Percentiles rank a stretch among this genome's conserved stretches.
Conservation (phyloP, 2,888 invertebrate species). For the Cheilosia scutellata region DNA sequence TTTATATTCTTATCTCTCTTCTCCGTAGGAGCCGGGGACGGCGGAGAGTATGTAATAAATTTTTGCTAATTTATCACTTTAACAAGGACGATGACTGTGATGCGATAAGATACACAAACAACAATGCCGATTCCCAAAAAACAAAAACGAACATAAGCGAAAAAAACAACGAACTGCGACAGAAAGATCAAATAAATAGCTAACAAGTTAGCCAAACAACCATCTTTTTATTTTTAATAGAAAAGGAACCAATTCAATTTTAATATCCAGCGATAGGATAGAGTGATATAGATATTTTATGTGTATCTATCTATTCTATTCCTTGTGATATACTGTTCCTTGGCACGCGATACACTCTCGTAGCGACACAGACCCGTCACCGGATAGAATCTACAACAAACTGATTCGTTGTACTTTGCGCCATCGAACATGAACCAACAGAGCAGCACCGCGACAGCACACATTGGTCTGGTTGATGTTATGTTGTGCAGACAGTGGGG, state of each 20-base stretch:
- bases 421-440: slow-evolving; percentile 70
- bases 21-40: background rate
- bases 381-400: slow-evolving; percentile 71
- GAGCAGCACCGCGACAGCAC: slow-evolving; percentile 2
- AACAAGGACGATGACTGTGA: slow-evolving; percentile 60
- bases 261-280: slow-evolving; percentile 45
- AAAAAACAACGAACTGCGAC: slow-evolving; percentile 2
- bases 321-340: slow-evolving; percentile 67
- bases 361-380: slow-evolving; percentile 71
- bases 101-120: slow-evolving; percentile 56
- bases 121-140: background rate
- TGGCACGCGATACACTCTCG: slow-evolving; percentile 69
- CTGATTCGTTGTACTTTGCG: slow-evolving; percentile 71
- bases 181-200: slow-evolving; percentile 16
- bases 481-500: background rate
- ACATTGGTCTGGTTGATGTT: background rate
- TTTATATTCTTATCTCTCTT: slow-evolving; percentile 32
- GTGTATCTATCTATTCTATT: slow-evolving; percentile 69
- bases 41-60: slow-evolving; percentile 50
- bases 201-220: slow-evolving; percentile 31
- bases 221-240: slow-evolving; percentile 7
- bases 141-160: background rate
- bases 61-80: slow-evolving; percentile 69
- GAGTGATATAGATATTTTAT: slow-evolving; percentile 55
- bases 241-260: slow-evolving; percentile 67